Evolutionary conservation across 2,888 invertebrate genomes (phyloP).

Genomic region (Tricholauxania praeusta): DNA sequence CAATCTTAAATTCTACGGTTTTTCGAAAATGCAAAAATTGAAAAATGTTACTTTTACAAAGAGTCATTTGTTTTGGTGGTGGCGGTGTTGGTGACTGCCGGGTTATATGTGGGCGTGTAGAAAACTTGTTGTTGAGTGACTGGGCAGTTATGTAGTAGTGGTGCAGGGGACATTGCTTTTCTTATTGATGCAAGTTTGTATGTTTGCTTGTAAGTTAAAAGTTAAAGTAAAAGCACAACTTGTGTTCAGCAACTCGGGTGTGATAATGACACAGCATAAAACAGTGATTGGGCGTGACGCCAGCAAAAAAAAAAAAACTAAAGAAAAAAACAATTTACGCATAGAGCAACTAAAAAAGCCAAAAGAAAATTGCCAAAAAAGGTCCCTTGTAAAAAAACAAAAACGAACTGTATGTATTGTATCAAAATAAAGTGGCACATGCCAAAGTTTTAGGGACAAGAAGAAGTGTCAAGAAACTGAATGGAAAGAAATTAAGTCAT

Average conservation of each 20-base stretch:
- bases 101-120: not conserved
- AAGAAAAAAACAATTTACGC: too few species aligned
- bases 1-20: constrained; percentile 16
- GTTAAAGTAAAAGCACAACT: not conserved
- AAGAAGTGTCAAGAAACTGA: too few species aligned
- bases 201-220: constrained; percentile 3
- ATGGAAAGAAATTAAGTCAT: too few species aligned
- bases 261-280: constrained; percentile 22
- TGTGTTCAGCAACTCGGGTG: constrained; percentile 18
- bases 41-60: constrained; percentile 23
- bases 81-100: not conserved
- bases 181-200: constrained; percentile 7
- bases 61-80: constrained; percentile 14
- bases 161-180: not conserved
- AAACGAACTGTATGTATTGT: too few species aligned
- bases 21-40: constrained; percentile 27
- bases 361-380: too few species aligned
- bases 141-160: not conserved
- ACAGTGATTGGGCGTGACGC: constrained; percentile 29
- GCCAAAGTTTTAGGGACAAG: too few species aligned
- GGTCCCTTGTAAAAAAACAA: too few species aligned
- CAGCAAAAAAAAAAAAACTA: not conserved
- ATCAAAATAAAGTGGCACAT: too few species aligned
- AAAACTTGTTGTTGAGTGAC: not conserved
- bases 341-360: too few species aligned